A percentile compares a stretch with the other conserved stretches of the same genome.
These are phyloP conservation scores for Gryllus bimaculatus DNA, from an alignment of 1,140 invertebrate genomes.

Conservation along the genomic window DNA sequence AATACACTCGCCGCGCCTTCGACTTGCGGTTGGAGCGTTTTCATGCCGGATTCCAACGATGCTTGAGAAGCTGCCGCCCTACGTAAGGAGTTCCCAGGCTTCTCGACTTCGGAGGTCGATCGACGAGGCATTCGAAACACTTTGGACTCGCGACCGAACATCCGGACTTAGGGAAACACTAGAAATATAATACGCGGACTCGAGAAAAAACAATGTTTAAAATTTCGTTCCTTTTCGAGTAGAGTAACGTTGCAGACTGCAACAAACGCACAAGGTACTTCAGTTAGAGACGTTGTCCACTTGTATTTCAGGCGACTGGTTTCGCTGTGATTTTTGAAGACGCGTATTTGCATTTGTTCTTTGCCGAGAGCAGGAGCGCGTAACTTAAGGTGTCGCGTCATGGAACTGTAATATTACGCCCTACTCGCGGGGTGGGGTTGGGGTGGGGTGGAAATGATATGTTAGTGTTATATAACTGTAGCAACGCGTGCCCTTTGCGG, in stretches of 20 bases:
- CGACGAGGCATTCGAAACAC: not conserved
- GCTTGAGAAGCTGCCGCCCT: not conserved
- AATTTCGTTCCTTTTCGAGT: too few species aligned
- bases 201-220: too few species aligned
- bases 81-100: not conserved
- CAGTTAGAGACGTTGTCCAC: not conserved
- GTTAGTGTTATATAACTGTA: not conserved
- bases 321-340: not conserved
- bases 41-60: not conserved
- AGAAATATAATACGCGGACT: not conserved
- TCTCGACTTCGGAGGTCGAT: not conserved
- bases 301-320: not conserved
- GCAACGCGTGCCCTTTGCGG: not conserved
- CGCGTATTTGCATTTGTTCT: not conserved
- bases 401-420: not conserved
- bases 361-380: not conserved
- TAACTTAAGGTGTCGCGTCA: not conserved
- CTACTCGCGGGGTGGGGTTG: not conserved
- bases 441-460: too few species aligned
- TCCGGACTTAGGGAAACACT: not conserved
- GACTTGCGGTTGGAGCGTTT: not conserved
- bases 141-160: not conserved
- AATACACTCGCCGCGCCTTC: not conserved
- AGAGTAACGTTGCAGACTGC: too few species aligned
- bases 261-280: not conserved